Conservation (phyloP, 1,140 invertebrate genomes). For the Capitella teleta region DNA sequence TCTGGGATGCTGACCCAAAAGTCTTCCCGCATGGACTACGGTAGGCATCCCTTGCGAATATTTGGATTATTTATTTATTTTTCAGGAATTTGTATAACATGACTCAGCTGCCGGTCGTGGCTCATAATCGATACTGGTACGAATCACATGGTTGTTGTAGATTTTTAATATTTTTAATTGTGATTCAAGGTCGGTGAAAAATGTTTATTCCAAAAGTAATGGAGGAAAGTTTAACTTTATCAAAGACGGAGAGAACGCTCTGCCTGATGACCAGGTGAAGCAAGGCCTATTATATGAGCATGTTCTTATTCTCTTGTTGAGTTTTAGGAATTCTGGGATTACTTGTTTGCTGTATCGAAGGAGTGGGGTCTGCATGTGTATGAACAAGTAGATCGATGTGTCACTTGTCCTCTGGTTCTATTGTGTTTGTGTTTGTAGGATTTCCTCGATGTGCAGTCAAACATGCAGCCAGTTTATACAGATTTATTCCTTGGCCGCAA, state of each 20-base stretch:
- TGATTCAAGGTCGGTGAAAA: slow-evolving; percentile 19
- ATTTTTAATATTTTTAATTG: too few species aligned
- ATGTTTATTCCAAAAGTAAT: slow-evolving; percentile 20
- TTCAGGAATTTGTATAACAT: slow-evolving; percentile 16
- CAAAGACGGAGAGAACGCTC: slow-evolving; percentile 5
- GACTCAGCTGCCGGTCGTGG: slow-evolving; percentile 16
- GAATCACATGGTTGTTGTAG: too few species aligned
- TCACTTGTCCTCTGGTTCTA: not conserved
- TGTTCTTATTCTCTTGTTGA: not conserved
- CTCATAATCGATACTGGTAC: slow-evolving; percentile 23
- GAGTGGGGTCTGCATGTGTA: slow-evolving; percentile 1
- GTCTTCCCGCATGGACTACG: slow-evolving; percentile 11
- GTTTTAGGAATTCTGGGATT: not conserved
- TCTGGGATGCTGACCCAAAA: slow-evolving; percentile 6
- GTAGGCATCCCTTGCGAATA: not conserved
- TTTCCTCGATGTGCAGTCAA: not conserved
- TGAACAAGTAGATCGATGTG: not conserved
- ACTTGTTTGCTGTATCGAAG: slow-evolving; percentile 18
- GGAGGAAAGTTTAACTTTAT: slow-evolving; percentile 23
- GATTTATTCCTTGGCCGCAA: slow-evolving; percentile 11
- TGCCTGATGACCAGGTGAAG: slow-evolving; percentile 9
- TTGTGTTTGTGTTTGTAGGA: slow-evolving; percentile 3
- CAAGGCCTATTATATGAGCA: too few species aligned
- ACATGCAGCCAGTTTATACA: slow-evolving; percentile 11
- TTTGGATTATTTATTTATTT: not conserved